Percentiles rank a stretch among this genome's conserved stretches.
Evolutionary conservation across 2,888 invertebrate genomes (phyloP).

Genomic region (Biston stratarius): DNA sequence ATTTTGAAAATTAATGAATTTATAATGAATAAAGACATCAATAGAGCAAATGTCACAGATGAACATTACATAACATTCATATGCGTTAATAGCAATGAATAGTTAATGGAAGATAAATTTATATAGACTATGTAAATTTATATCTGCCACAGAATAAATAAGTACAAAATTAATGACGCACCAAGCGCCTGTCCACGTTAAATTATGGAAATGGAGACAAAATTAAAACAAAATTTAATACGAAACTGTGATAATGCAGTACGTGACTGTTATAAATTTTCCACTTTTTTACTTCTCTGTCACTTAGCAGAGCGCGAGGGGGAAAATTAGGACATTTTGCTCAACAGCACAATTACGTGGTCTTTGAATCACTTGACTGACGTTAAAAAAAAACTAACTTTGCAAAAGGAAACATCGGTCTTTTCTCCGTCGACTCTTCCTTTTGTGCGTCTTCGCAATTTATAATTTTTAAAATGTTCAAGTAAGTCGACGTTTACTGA

Average conservation of each 20-base stretch:
- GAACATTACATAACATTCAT: background rate
- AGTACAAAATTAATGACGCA: conserved; percentile 41
- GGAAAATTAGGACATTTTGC: conserved; percentile 66
- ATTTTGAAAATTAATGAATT: background rate
- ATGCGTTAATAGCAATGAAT: background rate
- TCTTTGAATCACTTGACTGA: conserved; percentile 60
- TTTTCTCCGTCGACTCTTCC: conserved; percentile 37
- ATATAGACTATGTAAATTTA: background rate
- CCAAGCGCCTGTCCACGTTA: conserved; percentile 32
- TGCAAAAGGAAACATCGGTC: conserved; percentile 44
- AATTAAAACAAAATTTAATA: conserved; percentile 66
- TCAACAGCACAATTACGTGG: conserved; percentile 68
- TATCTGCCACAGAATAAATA: conserved; percentile 1
- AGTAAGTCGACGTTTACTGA: conserved; percentile 37
- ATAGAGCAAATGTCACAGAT: background rate
- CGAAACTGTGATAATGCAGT: conserved; percentile 68
- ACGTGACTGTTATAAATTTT: conserved; percentile 70
- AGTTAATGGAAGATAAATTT: background rate
- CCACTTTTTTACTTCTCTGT: conserved; percentile 68
- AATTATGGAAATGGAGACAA: conserved; percentile 46
- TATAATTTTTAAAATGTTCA: conserved; percentile 41
- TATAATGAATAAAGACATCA: background rate
- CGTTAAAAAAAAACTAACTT: conserved; percentile 55
- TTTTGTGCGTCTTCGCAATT: conserved; percentile 41
- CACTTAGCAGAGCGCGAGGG: conserved; percentile 66